A percentile compares a stretch with the other conserved stretches of the same genome.
Evolutionary conservation across 2,797 vertebrate genomes (phyloP).

Genomic region (Atherinosoma microstoma): DNA sequence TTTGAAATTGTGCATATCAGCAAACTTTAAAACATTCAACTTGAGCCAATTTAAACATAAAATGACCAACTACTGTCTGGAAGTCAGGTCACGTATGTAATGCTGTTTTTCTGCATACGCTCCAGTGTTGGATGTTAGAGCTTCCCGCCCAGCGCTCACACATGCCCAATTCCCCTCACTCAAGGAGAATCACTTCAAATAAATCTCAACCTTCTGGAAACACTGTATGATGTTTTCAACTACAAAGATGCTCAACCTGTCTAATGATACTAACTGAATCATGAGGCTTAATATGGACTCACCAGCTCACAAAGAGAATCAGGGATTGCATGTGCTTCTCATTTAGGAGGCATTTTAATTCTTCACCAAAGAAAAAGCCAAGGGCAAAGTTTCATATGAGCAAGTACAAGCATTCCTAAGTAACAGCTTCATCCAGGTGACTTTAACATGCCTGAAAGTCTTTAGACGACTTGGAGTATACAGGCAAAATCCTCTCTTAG

Average conservation of each 20-base stretch:
- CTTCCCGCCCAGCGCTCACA: constrained; percentile 25
- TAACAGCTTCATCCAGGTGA: constrained; percentile 12
- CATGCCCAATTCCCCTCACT: constrained; percentile 32
- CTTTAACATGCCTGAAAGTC: constrained; percentile 30
- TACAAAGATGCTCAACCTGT: constrained; percentile 28
- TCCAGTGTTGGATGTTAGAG: constrained; percentile 10
- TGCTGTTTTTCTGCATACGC: constrained; percentile 32
- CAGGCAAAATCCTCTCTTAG: constrained; percentile 61
- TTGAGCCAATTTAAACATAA: neutral
- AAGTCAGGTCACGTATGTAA: constrained; percentile 25
- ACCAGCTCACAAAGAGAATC: constrained; percentile 21
- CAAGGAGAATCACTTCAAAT: constrained; percentile 42
- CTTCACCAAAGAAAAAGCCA: neutral
- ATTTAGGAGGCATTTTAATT: constrained; percentile 4
- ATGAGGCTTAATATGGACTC: constrained; percentile 18
- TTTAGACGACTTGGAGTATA: constrained; percentile 53
- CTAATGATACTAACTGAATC: constrained; percentile 19
- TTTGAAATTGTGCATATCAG: neutral
- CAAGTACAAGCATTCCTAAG: neutral
- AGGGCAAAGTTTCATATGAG: neutral
- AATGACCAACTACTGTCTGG: constrained; percentile 8
- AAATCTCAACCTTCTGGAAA: constrained; percentile 47
- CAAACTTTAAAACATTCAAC: neutral
- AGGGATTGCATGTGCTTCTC: constrained; percentile 1
- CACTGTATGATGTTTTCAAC: constrained; percentile 32